phyloP scores from a whole-genome alignment of 2,797 vertebrate species.

The Ptychobarbus kaznakovi region DNA sequence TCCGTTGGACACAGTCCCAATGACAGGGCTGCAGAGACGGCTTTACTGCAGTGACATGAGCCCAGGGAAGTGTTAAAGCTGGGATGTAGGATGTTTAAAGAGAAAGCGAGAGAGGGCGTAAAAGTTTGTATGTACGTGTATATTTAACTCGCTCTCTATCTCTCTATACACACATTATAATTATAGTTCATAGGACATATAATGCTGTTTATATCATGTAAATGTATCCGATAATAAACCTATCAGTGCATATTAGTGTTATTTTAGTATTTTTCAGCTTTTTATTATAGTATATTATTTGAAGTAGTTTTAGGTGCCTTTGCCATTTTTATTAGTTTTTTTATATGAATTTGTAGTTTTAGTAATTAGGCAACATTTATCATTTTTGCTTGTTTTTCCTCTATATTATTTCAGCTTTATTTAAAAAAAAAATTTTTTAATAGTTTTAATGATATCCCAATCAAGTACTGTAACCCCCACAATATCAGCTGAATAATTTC shows the following conservation, averaged over 20 bases:
- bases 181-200: background rate
- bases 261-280: background rate
- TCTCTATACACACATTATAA: background rate
- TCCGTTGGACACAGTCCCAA: slow-evolving; percentile 80
- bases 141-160: background rate
- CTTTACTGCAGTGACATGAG: slow-evolving; percentile 29
- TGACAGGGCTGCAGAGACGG: slow-evolving; percentile 65
- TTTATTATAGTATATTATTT: background rate
- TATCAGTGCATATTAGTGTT: background rate
- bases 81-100: slow-evolving; percentile 7
- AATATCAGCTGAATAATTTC: background rate
- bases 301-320: background rate
- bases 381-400: background rate
- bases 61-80: slow-evolving; percentile 37
- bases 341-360: background rate
- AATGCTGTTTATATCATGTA: background rate
- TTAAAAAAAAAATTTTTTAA: background rate
- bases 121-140: background rate
- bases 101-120: background rate
- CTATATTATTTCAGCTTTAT: background rate
- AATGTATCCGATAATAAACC: background rate
- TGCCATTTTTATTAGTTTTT: too few species aligned
- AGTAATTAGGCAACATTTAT: background rate
- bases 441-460: background rate
- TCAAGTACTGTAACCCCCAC: background rate